Evolutionary conservation across 2,888 invertebrate species (phyloP).

Genomic region (Cryptocheilus praepositus): DNA sequence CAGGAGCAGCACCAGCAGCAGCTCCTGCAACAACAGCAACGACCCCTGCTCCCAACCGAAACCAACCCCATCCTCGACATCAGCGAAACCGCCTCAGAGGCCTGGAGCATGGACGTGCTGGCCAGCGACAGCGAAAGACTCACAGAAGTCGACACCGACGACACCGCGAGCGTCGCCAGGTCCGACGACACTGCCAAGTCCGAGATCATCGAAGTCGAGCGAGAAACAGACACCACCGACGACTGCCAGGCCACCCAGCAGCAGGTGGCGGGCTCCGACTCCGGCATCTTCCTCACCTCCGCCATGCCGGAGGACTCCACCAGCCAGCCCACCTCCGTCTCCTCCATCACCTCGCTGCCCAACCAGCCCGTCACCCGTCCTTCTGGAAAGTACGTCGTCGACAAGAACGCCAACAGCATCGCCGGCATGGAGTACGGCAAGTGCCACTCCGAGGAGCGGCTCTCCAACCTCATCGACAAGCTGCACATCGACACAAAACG

Average conservation of each 20-base stretch:
- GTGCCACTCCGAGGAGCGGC: conserved; percentile 61
- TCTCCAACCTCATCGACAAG: conserved; percentile 67
- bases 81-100: conserved; percentile 96
- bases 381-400: conserved; percentile 70
- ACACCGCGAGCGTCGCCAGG: conserved; percentile 80
- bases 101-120: conserved; percentile 98
- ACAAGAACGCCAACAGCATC: conserved; percentile 75
- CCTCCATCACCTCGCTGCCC: no score
- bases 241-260: conserved; percentile 65
- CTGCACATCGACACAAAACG: conserved; percentile 66
- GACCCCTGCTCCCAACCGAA: conserved; percentile 59
- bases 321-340: neutral
- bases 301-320: neutral
- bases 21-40: conserved; percentile 43
- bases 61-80: conserved; percentile 81
- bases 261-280: no score
- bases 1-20: conserved; percentile 75
- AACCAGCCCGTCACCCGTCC: no score
- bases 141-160: conserved; percentile 88
- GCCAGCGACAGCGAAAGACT: conserved; percentile 94
- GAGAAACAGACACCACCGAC: conserved; percentile 70
- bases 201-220: conserved; percentile 76
- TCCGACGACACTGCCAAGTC: conserved; percentile 86
- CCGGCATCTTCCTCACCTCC: neutral
- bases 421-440: conserved; percentile 59